These are phyloP conservation scores for Agriotes lineatus DNA, from an alignment of 2,888 invertebrate species.

Conservation along the genomic window DNA sequence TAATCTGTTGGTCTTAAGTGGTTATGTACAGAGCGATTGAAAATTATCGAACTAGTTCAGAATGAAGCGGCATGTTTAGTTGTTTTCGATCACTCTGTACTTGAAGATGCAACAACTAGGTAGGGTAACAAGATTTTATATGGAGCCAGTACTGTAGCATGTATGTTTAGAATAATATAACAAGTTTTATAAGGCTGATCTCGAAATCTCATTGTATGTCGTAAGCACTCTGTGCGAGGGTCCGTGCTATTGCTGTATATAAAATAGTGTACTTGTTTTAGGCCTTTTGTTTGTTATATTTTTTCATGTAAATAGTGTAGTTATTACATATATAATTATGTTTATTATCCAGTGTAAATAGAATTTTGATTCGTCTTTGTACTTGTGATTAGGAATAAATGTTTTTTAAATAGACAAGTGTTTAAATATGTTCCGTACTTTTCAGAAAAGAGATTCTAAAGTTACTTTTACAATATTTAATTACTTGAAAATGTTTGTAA, in stretches of 20 bases:
- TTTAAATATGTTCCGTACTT: too few species aligned
- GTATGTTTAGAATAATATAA: slow-evolving; percentile 9
- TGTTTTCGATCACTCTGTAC: too few species aligned
- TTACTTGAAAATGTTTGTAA: too few species aligned
- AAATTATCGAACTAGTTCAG: too few species aligned
- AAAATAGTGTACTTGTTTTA: slow-evolving; percentile 5
- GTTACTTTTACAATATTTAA: neutral
- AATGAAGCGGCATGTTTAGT: too few species aligned
- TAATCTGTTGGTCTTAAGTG: neutral
- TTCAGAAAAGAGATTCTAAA: neutral
- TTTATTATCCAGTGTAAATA: slow-evolving; percentile 27
- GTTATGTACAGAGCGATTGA: too few species aligned
- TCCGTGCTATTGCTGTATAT: slow-evolving; percentile 22
- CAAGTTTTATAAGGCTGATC: slow-evolving; percentile 43
- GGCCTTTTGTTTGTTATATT: slow-evolving; percentile 15
- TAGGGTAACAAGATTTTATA: neutral
- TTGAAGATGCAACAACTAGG: neutral
- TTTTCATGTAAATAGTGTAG: slow-evolving; percentile 14
- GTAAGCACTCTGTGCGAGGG: slow-evolving; percentile 1
- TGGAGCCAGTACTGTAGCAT: slow-evolving; percentile 34
- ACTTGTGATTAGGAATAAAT: slow-evolving; percentile 32
- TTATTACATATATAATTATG: slow-evolving; percentile 1
- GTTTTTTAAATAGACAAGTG: slow-evolving; percentile 19
- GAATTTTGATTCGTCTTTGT: slow-evolving; percentile 20
- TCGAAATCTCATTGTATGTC: slow-evolving; percentile 9